A percentile compares a stretch with the other conserved stretches of the same genome.
phyloP scores from a whole-genome alignment of 2,888 invertebrate species.

The Trisateles emortualis region DNA sequence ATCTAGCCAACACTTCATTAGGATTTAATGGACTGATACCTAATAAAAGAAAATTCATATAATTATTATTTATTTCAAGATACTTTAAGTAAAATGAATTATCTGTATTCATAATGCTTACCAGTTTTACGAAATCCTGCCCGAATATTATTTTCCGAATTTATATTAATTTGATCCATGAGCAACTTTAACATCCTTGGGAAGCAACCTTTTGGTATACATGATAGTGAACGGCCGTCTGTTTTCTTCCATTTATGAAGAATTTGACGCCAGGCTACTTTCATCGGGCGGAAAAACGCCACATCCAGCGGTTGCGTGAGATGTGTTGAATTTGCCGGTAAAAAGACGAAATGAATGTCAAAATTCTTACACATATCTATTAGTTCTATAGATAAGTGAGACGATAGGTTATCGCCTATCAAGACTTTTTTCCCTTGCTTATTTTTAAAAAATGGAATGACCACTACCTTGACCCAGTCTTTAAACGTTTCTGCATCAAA shows the following conservation, averaged over 20 bases:
- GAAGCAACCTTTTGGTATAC: slow-evolving; percentile 35
- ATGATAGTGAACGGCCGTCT: slow-evolving; percentile 20
- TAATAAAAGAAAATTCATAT: too few species aligned
- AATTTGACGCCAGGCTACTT: slow-evolving; percentile 31
- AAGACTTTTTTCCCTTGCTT: slow-evolving; percentile 17
- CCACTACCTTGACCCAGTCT: slow-evolving; percentile 46
- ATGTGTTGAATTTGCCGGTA: slow-evolving; percentile 14
- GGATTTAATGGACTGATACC: slow-evolving; percentile 6
- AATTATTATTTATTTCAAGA: too few species aligned
- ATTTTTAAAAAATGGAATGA: slow-evolving; percentile 31
- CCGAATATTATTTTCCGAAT: slow-evolving; percentile 19
- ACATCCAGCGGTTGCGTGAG: slow-evolving; percentile 14
- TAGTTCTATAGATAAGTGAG: slow-evolving; percentile 18
- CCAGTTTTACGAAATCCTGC: slow-evolving; percentile 33
- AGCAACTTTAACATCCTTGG: slow-evolving; percentile 25
- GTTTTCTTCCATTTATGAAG: slow-evolving; percentile 30
- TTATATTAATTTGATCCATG: slow-evolving; percentile 17
- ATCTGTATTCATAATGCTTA: too few species aligned
- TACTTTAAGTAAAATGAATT: too few species aligned
- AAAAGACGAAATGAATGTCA: slow-evolving; percentile 17
- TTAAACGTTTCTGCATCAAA: slow-evolving; percentile 40
- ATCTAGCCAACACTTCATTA: background rate
- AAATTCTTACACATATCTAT: slow-evolving; percentile 15
- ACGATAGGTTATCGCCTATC: slow-evolving; percentile 27
- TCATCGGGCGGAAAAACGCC: slow-evolving; percentile 5